A percentile compares a stretch with the other conserved stretches of the same genome.
These are phyloP conservation scores for Protobothrops mucrosquamatus DNA, from an alignment of 2,113 vertebrate species.

Conservation along the genomic window DNA sequence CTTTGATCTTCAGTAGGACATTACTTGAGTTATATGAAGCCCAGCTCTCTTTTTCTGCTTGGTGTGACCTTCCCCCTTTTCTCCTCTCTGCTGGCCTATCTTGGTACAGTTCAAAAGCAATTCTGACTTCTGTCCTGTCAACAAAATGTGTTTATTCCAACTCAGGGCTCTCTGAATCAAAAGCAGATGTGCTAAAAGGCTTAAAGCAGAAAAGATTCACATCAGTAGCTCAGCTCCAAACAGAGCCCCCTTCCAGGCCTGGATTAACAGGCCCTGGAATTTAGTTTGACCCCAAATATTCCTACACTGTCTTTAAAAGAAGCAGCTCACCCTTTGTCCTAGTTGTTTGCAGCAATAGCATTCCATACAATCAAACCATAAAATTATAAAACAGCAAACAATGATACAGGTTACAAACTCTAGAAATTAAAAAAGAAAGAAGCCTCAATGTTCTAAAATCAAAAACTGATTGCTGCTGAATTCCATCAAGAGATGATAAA, in stretches of 20 bases:
- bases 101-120: background rate
- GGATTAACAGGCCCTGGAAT: background rate
- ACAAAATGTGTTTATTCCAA: background rate
- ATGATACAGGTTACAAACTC: background rate
- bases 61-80: background rate
- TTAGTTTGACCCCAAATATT: background rate
- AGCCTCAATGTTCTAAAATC: background rate
- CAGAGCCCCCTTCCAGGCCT: background rate
- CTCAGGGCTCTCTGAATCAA: background rate
- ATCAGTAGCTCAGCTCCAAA: background rate
- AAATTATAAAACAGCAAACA: background rate
- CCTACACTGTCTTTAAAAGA: background rate
- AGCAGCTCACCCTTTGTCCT: background rate
- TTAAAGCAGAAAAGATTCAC: background rate
- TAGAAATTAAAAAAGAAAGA: background rate
- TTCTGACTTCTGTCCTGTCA: background rate
- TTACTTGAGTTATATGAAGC: background rate
- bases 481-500: background rate
- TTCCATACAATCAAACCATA: background rate
- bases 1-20: background rate
- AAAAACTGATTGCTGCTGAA: background rate
- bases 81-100: background rate
- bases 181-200: background rate
- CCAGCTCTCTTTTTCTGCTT: background rate
- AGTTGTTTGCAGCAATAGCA: background rate